Percentiles rank a stretch among this genome's conserved stretches.
Evolutionary conservation across 2,888 invertebrate species (phyloP).

Genomic region (Eustalomyia histrio): DNA sequence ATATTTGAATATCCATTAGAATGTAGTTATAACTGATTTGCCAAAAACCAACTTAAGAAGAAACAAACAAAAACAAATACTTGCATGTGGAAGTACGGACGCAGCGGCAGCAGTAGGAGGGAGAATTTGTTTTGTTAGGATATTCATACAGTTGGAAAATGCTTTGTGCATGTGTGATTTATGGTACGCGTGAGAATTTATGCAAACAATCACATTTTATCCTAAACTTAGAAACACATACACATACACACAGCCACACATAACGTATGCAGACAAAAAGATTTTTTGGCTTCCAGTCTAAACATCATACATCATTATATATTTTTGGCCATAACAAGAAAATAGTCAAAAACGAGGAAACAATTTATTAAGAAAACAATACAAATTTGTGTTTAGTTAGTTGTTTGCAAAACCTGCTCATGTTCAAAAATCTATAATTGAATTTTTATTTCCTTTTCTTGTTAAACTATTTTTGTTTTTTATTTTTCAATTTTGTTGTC

Average conservation of each 20-base stretch:
- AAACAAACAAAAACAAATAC: slow-evolving; percentile 35
- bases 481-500: too few species aligned
- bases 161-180: slow-evolving; percentile 53
- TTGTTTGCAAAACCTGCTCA: neutral
- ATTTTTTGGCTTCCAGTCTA: slow-evolving; percentile 44
- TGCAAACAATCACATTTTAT: slow-evolving; percentile 58
- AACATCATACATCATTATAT: slow-evolving; percentile 54
- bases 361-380: slow-evolving; percentile 24
- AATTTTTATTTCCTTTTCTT: slow-evolving; percentile 13
- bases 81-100: neutral
- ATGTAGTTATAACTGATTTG: slow-evolving; percentile 56
- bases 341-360: slow-evolving; percentile 13
- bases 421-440: slow-evolving; percentile 27
- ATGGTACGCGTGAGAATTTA: slow-evolving; percentile 62
- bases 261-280: slow-evolving; percentile 12
- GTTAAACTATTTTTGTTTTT: neutral
- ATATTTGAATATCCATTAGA: slow-evolving; percentile 68
- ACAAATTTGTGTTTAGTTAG: neutral
- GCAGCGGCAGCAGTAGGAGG: neutral
- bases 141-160: slow-evolving; percentile 26
- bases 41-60: slow-evolving; percentile 47
- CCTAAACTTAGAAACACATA: slow-evolving; percentile 11
- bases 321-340: slow-evolving; percentile 26
- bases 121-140: slow-evolving; percentile 12
- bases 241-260: slow-evolving; percentile 2